These are phyloP conservation scores for Camponotus fellah DNA, from an alignment of 2,888 invertebrate species.

Conservation along the genomic window DNA sequence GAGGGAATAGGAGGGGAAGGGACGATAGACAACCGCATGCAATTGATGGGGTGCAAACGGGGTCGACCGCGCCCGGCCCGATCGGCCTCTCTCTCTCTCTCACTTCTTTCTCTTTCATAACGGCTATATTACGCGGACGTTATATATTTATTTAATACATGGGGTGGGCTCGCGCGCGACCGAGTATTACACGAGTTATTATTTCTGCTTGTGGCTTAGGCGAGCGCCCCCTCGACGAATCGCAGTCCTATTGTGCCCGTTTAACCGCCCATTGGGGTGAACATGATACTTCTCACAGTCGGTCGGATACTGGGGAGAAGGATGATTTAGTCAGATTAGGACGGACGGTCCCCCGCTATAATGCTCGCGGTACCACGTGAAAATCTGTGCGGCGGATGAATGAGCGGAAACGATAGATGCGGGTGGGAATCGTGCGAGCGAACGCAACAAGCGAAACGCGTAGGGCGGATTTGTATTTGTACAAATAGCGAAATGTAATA, in stretches of 20 bases:
- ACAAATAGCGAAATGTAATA: constrained; percentile 3
- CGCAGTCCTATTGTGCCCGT: constrained; percentile 80
- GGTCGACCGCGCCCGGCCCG: constrained; percentile 79
- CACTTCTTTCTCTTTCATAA: constrained; percentile 67
- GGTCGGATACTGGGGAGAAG: constrained; percentile 55
- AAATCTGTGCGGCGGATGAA: constrained; percentile 37
- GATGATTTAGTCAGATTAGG: constrained; percentile 68
- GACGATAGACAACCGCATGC: constrained; percentile 79
- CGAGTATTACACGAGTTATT: constrained; percentile 83
- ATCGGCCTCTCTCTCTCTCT: constrained; percentile 69
- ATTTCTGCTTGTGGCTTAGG: constrained; percentile 82
- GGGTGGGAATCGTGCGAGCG: constrained; percentile 34
- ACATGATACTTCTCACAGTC: constrained; percentile 78
- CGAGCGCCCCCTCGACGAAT: constrained; percentile 83
- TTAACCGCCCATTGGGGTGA: constrained; percentile 82
- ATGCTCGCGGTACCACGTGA: constrained; percentile 42
- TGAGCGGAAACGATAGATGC: constrained; percentile 46
- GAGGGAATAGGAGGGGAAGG: constrained; percentile 65
- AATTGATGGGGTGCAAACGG: constrained; percentile 84
- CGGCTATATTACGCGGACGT: constrained; percentile 81
- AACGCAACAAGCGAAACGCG: constrained; percentile 4
- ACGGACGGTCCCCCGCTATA: constrained; percentile 52
- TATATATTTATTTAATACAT: constrained; percentile 85
- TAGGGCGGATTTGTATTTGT: background rate
- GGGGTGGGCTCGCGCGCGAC: constrained; percentile 55